A percentile compares a stretch with the other conserved stretches of the same genome.
These are phyloP conservation scores for Cheilosia scutellata DNA, from an alignment of 2,888 invertebrate genomes.

Conservation along the genomic window DNA sequence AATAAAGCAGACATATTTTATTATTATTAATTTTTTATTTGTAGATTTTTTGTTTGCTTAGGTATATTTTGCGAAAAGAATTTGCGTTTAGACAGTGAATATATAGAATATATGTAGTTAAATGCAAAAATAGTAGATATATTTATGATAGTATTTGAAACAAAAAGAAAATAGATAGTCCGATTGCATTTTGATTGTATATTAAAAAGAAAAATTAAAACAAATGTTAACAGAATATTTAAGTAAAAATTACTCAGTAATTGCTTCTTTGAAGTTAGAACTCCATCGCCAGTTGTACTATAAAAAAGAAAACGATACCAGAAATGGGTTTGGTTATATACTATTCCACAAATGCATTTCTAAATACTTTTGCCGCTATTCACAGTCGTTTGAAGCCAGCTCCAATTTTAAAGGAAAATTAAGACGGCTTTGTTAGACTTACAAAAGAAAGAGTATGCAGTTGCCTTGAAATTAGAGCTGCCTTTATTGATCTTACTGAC, in stretches of 20 bases:
- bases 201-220: slow-evolving; percentile 75
- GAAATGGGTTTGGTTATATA: slow-evolving; percentile 78
- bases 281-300: slow-evolving; percentile 98
- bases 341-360: slow-evolving; percentile 55
- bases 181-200: slow-evolving; percentile 59
- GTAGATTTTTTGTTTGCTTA: slow-evolving; percentile 54
- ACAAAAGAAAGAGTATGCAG: too few relatives aligned
- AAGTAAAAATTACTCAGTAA: slow-evolving; percentile 87
- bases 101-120: slow-evolving; percentile 62
- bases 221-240: slow-evolving; percentile 76
- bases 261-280: slow-evolving; percentile 98
- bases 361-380: slow-evolving; percentile 27
- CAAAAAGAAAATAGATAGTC: slow-evolving; percentile 57
- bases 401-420: too few relatives aligned
- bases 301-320: slow-evolving; percentile 81
- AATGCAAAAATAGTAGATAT: slow-evolving; percentile 62
- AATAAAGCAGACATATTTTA: slow-evolving; percentile 60
- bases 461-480: too few relatives aligned
- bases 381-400: too few relatives aligned
- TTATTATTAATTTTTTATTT: slow-evolving; percentile 51
- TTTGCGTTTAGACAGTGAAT: slow-evolving; percentile 69
- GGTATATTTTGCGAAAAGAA: slow-evolving; percentile 59
- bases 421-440: too few relatives aligned
- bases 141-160: slow-evolving; percentile 60
- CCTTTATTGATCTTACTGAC: too few relatives aligned